Evolutionary conservation across 2,888 invertebrate genomes (phyloP).

Genomic region (Philereme transversata): DNA sequence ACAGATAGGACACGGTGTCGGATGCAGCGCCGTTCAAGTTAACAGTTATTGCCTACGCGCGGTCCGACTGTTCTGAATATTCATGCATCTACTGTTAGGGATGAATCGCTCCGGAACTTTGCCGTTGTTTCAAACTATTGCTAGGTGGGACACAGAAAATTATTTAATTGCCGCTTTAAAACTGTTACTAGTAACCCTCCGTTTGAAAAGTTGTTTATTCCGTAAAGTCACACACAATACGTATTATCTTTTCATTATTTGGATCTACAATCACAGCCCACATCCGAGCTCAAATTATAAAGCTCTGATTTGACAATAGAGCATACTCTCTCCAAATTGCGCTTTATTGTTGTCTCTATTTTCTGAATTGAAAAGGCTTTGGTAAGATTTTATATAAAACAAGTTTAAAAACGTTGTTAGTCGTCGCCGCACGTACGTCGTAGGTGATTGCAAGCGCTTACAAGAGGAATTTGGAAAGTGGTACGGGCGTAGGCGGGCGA

Average conservation of each 20-base stretch:
- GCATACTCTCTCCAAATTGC: conserved; percentile 38
- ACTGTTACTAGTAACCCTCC: neutral
- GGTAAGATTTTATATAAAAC: conserved; percentile 50
- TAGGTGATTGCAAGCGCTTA: conserved; percentile 77
- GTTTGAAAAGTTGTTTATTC: neutral
- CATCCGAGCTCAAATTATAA: conserved; percentile 34
- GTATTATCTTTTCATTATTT: conserved; percentile 23
- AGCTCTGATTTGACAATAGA: conserved; percentile 28
- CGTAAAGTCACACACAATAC: conserved; percentile 7
- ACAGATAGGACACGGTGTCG: conserved; percentile 51
- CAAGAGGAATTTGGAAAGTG: conserved; percentile 83
- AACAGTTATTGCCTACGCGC: conserved; percentile 73
- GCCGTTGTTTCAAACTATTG: conserved; percentile 46
- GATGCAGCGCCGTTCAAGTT: conserved; percentile 64
- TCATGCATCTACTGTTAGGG: conserved; percentile 64
- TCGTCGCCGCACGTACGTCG: conserved; percentile 62
- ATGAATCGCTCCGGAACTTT: conserved; percentile 51
- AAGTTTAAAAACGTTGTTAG: conserved; percentile 57
- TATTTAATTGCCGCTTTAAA: neutral
- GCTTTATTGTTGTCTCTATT: conserved; percentile 36
- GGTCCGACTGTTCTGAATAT: conserved; percentile 69
- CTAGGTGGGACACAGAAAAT: neutral
- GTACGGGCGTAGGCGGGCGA: conserved; percentile 79
- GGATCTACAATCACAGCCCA: conserved; percentile 27
- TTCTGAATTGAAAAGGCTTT: conserved; percentile 37